A percentile compares a stretch with the other conserved stretches of the same genome.
Conservation (phyloP, 1,140 invertebrate genomes). For the Trissolcus basalis region DNA sequence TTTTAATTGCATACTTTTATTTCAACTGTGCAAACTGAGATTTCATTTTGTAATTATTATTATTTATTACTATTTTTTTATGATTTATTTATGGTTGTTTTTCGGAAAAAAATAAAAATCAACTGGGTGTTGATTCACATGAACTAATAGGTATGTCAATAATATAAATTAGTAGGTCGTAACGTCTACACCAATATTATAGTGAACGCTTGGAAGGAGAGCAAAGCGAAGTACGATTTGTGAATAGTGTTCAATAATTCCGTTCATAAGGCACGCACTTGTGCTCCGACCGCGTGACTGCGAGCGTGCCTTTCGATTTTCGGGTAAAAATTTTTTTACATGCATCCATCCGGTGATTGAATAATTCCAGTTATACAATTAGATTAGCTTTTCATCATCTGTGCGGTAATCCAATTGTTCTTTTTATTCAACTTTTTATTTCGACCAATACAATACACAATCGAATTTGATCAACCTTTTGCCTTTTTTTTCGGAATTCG, state of each 20-base stretch:
- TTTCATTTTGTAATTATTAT: too few species aligned
- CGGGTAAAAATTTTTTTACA: conserved; percentile 7
- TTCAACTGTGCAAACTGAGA: too few species aligned
- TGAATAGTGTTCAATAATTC: conserved; percentile 23
- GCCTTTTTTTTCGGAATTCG: too few species aligned
- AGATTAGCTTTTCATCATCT: conserved; percentile 27
- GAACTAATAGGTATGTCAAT: conserved; percentile 49
- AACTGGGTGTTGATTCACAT: conserved; percentile 21
- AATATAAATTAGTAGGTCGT: conserved; percentile 40
- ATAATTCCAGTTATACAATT: conserved; percentile 27
- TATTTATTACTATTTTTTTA: too few species aligned
- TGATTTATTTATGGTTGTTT: too few species aligned
- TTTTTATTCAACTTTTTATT: neutral
- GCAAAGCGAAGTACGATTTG: conserved; percentile 12
- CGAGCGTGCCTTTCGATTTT: conserved; percentile 4
- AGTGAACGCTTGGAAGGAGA: conserved; percentile 6
- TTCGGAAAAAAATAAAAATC: conserved; percentile 17
- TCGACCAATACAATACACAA: too few species aligned
- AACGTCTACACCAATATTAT: conserved; percentile 18
- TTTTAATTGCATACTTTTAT: too few species aligned
- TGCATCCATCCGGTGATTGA: conserved; percentile 19
- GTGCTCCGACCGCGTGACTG: too few species aligned
- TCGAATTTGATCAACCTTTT: too few species aligned
- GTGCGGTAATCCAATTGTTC: conserved; percentile 26
- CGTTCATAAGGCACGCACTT: neutral